phyloP scores from a whole-genome alignment of 2,797 vertebrate species.

The Anguilla megastoma region DNA sequence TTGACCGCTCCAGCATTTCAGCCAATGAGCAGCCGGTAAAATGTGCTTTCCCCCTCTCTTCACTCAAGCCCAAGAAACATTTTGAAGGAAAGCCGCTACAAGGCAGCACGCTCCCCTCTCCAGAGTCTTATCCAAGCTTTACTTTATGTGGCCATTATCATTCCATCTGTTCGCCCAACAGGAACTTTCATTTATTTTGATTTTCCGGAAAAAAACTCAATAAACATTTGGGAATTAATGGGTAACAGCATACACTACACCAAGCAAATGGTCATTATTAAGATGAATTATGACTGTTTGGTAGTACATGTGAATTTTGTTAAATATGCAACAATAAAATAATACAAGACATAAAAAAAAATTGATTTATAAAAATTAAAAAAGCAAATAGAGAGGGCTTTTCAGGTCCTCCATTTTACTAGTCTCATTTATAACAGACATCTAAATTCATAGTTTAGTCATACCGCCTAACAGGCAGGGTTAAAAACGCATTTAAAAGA shows the following conservation, averaged over 20 bases:
- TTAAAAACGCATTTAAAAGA: constrained; percentile 1
- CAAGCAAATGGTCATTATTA: background rate
- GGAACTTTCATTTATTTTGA: background rate
- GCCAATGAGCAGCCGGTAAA: background rate
- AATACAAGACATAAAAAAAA: background rate
- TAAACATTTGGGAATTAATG: background rate
- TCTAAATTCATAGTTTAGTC: constrained; percentile 15
- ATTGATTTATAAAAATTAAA: background rate
- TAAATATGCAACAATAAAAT: background rate
- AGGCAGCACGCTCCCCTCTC: background rate
- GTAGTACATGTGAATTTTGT: background rate
- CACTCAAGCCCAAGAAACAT: background rate
- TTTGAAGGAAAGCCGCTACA: background rate
- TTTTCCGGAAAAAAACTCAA: background rate
- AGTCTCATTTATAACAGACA: background rate
- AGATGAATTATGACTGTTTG: background rate
- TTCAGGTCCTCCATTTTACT: background rate
- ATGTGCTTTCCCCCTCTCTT: background rate
- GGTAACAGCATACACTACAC: background rate
- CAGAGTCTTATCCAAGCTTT: background rate
- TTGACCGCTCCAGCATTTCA: background rate
- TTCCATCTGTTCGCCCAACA: background rate
- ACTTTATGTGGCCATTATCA: background rate
- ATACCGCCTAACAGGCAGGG: constrained; percentile 13
- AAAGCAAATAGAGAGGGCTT: background rate